Conservation (phyloP, 2,113 vertebrate species). For the Laticauda laticaudata region DNA sequence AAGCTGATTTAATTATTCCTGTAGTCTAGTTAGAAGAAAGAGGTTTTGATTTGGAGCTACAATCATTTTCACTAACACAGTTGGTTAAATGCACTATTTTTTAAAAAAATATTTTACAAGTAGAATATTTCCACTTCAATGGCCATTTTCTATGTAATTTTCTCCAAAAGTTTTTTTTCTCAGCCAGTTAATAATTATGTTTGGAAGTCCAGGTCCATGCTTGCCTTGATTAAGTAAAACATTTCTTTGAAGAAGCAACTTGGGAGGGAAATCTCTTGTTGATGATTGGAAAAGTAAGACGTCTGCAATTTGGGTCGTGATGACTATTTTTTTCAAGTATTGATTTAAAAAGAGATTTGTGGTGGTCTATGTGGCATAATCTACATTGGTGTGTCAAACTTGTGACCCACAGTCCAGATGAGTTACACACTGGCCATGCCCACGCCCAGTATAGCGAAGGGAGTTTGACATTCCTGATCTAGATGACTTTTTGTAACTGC, state of each 20-base stretch:
- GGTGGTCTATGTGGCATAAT: background rate
- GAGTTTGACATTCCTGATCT: background rate
- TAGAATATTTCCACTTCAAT: background rate
- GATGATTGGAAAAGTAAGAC: background rate
- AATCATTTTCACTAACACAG: background rate
- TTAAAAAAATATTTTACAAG: background rate
- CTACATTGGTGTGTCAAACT: too few relatives aligned
- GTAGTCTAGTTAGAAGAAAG: constrained; percentile 11
- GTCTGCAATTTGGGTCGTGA: background rate
- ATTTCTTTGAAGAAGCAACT: background rate
- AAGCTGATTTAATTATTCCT: constrained; percentile 24
- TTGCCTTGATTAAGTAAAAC: background rate
- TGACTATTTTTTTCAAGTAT: background rate
- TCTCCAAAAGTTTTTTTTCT: background rate
- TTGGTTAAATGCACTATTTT: background rate
- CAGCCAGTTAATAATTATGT: background rate
- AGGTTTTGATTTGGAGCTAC: constrained; percentile 5
- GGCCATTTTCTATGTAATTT: background rate
- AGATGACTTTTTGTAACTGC: background rate
- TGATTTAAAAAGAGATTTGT: background rate
- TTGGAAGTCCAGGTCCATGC: background rate
- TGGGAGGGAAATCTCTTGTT: background rate
- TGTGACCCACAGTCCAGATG: too few relatives aligned
- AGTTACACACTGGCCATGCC: too few relatives aligned
- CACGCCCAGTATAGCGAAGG: too few relatives aligned